phyloP scores from a whole-genome alignment of 2,888 invertebrate species.

The Aromia moschata region DNA sequence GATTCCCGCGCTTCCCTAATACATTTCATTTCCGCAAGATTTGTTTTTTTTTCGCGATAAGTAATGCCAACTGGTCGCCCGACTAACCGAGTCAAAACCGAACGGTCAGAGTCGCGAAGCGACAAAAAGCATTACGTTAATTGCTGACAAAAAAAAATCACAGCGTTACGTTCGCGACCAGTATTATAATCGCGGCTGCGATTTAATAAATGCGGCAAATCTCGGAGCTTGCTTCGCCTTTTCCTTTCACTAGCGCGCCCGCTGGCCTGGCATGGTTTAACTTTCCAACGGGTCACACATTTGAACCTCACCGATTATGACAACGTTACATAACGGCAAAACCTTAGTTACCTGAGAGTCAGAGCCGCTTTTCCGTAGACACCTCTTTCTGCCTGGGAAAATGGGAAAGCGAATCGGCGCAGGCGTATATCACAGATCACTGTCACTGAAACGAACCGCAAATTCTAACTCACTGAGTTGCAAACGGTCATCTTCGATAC shows the following conservation, averaged over 20 bases:
- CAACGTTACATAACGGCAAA: background rate
- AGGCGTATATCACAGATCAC: constrained; percentile 36
- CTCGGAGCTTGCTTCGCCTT: constrained; percentile 31
- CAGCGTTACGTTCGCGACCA: background rate
- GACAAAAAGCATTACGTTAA: too few species aligned
- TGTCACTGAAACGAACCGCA: constrained; percentile 27
- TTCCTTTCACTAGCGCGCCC: constrained; percentile 40
- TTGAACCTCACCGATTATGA: background rate
- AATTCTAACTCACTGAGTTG: constrained; percentile 25
- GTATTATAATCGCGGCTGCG: background rate
- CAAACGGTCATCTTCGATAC: constrained; percentile 25
- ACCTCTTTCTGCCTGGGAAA: too few species aligned
- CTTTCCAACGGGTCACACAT: constrained; percentile 39
- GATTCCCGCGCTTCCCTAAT: background rate
- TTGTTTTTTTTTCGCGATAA: background rate
- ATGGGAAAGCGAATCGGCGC: constrained; percentile 10
- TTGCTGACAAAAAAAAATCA: constrained; percentile 1
- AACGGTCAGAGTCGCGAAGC: too few species aligned
- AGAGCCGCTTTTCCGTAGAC: constrained; percentile 29
- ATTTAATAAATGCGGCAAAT: constrained; percentile 11
- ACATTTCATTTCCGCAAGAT: background rate
- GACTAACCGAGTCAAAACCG: constrained; percentile 1
- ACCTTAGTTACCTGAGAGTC: constrained; percentile 25
- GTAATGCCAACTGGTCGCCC: background rate
- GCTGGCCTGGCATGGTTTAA: constrained; percentile 34